phyloP scores from a whole-genome alignment of 2,113 vertebrate genomes.

The Crypturellus undulatus region DNA sequence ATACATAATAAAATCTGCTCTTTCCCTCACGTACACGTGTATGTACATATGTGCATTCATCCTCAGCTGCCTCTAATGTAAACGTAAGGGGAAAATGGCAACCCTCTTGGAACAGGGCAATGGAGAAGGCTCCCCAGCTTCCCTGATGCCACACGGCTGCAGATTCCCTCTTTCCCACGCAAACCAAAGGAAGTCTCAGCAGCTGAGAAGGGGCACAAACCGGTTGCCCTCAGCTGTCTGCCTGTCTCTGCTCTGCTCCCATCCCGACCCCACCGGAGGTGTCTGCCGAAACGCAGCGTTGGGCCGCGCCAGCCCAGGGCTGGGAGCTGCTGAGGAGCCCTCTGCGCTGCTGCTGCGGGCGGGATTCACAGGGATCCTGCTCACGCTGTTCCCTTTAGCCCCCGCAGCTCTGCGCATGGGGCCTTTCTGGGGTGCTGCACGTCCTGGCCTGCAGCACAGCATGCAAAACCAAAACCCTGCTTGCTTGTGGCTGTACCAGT shows the following conservation, averaged over 20 bases:
- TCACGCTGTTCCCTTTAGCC: not conserved
- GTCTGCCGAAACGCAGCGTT: constrained; percentile 43
- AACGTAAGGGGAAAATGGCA: not conserved
- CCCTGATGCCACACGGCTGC: not conserved
- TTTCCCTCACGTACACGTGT: not conserved
- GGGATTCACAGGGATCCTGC: constrained; percentile 5
- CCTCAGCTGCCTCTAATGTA: constrained; percentile 31
- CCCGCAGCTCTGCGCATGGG: not conserved
- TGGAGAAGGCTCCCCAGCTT: not conserved
- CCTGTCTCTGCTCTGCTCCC: not conserved
- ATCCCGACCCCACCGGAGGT: constrained; percentile 12
- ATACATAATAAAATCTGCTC: not conserved
- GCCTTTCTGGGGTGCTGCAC: not conserved
- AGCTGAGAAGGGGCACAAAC: constrained; percentile 4
- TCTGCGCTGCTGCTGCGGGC: not conserved
- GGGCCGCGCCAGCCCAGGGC: constrained; percentile 43
- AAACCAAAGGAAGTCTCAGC: not conserved
- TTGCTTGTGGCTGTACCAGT: not conserved
- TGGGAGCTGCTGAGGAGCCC: constrained; percentile 28
- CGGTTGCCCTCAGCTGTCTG: not conserved
- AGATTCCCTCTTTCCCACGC: constrained; percentile 36
- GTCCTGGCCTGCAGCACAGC: not conserved
- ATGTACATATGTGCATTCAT: not conserved
- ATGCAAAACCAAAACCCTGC: not conserved
- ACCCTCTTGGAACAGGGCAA: not conserved